These are phyloP conservation scores for Oenanthe melanoleuca DNA, from an alignment of 2,113 vertebrate genomes.

Conservation along the genomic window DNA sequence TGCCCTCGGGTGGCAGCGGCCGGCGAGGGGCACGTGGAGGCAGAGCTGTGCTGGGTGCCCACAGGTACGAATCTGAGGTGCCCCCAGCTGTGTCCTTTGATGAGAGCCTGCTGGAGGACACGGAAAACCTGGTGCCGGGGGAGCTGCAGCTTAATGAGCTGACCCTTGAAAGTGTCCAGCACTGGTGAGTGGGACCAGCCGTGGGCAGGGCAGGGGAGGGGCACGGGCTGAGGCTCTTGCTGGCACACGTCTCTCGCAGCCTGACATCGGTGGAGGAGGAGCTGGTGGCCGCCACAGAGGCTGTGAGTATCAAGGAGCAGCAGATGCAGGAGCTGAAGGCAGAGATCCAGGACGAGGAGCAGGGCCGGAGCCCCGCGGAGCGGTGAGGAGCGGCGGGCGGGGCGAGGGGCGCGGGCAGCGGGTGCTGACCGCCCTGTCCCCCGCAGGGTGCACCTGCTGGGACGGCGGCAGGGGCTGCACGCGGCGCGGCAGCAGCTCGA, in stretches of 20 bases:
- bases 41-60: background rate
- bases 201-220: fast-evolving
- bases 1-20: fast-evolving
- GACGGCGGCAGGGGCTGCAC: constrained; percentile 85
- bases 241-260: background rate
- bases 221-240: background rate
- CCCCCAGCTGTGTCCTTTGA: constrained; percentile 85
- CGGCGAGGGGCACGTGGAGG: fast-evolving
- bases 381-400: constrained; percentile 48
- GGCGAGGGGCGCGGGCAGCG: fast-evolving
- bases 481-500: constrained; percentile 84
- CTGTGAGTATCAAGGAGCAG: constrained; percentile 76
- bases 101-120: constrained; percentile 84
- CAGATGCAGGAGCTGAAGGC: constrained; percentile 78
- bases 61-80: constrained; percentile 78
- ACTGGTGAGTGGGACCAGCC: constrained; percentile 75
- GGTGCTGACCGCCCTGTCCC: background rate
- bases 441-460: constrained; percentile 86
- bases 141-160: constrained; percentile 91
- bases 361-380: constrained; percentile 30
- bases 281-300: constrained; percentile 69
- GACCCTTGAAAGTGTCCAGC: constrained; percentile 88
- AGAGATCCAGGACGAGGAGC: constrained; percentile 77
- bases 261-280: constrained; percentile 85
- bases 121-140: constrained; percentile 75